A percentile compares a stretch with the other conserved stretches of the same genome.
Conservation (phyloP, 2,888 invertebrate genomes). For the Leucania comma region DNA sequence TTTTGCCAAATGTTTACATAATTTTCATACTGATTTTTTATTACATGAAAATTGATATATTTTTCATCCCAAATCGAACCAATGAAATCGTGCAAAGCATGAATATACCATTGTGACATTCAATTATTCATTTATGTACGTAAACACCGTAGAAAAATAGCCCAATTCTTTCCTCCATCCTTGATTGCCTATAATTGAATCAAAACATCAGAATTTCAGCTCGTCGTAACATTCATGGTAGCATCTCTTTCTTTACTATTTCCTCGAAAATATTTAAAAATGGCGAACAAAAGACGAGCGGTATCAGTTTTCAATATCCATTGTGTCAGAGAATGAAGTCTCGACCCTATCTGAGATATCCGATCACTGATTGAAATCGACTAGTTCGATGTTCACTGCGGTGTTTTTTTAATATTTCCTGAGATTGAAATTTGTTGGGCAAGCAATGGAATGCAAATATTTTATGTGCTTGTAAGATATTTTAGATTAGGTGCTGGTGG, state of each 20-base stretch:
- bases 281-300: slow-evolving; percentile 62
- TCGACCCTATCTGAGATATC: slow-evolving; percentile 65
- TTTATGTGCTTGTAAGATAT: slow-evolving; percentile 46
- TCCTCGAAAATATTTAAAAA: slow-evolving; percentile 63
- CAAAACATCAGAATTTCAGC: slow-evolving; percentile 16
- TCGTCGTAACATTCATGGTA: slow-evolving; percentile 5
- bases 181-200: slow-evolving; percentile 35
- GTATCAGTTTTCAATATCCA: slow-evolving; percentile 64
- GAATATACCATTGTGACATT: not conserved
- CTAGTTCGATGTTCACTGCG: slow-evolving; percentile 57
- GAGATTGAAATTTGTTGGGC: slow-evolving; percentile 62
- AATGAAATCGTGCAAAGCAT: not conserved
- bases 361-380: slow-evolving; percentile 65
- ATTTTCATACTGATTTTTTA: not conserved
- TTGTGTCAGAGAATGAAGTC: slow-evolving; percentile 67
- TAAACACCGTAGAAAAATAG: slow-evolving; percentile 1
- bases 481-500: slow-evolving; percentile 35
- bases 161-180: not conserved
- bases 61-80: not conserved
- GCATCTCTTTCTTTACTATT: slow-evolving; percentile 30
- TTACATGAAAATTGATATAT: not conserved
- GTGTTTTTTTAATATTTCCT: slow-evolving; percentile 60
- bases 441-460: slow-evolving; percentile 59
- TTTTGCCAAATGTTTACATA: too few relatives aligned
- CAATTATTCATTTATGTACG: slow-evolving; percentile 14